Evolutionary conservation across 2,888 invertebrate species (phyloP).

Genomic region (Hydriomena furcata): DNA sequence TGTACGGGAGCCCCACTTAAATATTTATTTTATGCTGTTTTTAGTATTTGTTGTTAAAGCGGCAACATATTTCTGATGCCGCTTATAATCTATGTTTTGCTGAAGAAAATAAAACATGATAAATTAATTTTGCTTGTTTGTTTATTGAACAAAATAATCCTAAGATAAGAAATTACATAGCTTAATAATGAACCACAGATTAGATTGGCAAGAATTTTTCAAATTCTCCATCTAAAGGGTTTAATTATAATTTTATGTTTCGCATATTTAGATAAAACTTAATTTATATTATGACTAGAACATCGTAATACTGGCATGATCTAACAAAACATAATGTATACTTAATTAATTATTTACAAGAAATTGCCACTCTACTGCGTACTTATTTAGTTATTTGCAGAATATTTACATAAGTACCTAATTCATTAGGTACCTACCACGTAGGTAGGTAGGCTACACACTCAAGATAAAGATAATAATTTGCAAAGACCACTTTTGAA

Average conservation of each 20-base stretch:
- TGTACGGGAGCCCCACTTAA: too few relatives aligned
- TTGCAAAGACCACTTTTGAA: too few relatives aligned
- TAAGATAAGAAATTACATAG: too few relatives aligned
- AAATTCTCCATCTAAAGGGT: constrained; percentile 7
- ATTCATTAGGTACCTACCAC: too few relatives aligned
- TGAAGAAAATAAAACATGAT: too few relatives aligned
- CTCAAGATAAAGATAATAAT: too few relatives aligned
- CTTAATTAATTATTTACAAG: not conserved
- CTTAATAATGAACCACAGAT: not conserved
- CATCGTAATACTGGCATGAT: constrained; percentile 30
- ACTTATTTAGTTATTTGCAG: not conserved
- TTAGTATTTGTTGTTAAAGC: too few relatives aligned
- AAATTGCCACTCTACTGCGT: not conserved
- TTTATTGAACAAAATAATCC: not conserved
- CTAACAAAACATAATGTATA: constrained; percentile 3
- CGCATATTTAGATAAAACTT: too few relatives aligned
- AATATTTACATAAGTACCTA: constrained; percentile 1
- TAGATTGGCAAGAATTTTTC: constrained; percentile 17
- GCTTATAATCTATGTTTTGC: too few relatives aligned
- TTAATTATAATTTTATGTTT: not conserved
- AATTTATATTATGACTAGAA: constrained; percentile 38
- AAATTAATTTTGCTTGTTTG: not conserved
- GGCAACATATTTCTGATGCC: too few relatives aligned
- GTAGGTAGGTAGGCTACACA: too few relatives aligned
- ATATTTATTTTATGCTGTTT: too few relatives aligned